Percentiles rank a stretch among this genome's conserved stretches.
Evolutionary conservation across 35 echinoderm and acorn worm genomes (phyloP).

Genomic region (Chiridota heheva): DNA sequence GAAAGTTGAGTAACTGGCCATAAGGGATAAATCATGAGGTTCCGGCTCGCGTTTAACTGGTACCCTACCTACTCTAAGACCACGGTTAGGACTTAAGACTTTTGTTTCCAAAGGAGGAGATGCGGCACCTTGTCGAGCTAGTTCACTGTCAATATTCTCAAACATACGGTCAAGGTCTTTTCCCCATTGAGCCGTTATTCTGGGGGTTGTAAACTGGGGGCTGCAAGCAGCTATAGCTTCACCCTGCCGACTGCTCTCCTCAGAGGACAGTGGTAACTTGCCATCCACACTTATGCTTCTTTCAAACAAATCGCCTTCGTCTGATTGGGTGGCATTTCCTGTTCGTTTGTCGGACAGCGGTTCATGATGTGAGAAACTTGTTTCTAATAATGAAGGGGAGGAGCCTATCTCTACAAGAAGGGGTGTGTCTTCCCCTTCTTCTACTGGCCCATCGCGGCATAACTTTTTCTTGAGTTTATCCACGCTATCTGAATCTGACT

Average conservation of each 20-base stretch:
- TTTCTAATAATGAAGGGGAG: too few relatives aligned
- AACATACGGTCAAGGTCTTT: constrained; percentile 77
- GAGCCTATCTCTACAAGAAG: neutral
- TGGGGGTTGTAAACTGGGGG: constrained; percentile 45
- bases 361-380: too few relatives aligned
- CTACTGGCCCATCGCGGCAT: neutral
- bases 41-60: constrained; percentile 69
- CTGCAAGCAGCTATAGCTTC: constrained; percentile 18
- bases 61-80: constrained; percentile 13
- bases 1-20: constrained; percentile 87
- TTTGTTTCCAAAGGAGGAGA: neutral
- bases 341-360: too few relatives aligned
- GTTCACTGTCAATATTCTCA: constrained; percentile 77
- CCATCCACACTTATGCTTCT: constrained; percentile 32
- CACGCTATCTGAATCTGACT: constrained; percentile 12
- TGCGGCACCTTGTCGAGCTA: constrained; percentile 41
- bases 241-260: too few relatives aligned
- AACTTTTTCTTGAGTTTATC: constrained; percentile 40
- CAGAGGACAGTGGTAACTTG: too few relatives aligned
- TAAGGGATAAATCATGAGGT: constrained; percentile 74
- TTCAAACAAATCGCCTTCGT: constrained; percentile 15
- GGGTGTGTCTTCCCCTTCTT: constrained; percentile 15
- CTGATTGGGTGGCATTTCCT: neutral
- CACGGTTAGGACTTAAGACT: neutral
- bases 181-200: constrained; percentile 36